Evolutionary conservation across 2,797 vertebrate genomes (phyloP).

Genomic region (Calcarius lapponicus): DNA sequence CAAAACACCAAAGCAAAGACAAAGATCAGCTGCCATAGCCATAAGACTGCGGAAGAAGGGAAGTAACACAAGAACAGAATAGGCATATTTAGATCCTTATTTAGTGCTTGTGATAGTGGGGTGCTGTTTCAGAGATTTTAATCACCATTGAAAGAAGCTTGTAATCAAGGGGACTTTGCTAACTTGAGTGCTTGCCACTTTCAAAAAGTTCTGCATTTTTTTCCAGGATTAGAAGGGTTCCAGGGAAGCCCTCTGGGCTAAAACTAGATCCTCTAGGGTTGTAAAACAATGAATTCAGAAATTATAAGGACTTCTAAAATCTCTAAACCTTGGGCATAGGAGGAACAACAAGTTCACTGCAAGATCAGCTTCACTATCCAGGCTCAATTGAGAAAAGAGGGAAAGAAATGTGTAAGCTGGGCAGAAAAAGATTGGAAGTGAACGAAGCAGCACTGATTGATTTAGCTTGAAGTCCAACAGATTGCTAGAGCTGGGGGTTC

Average conservation of each 20-base stretch:
- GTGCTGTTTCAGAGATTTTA: not conserved
- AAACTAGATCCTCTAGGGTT: not conserved
- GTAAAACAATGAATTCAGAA: not conserved
- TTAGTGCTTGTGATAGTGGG: not conserved
- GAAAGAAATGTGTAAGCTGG: not conserved
- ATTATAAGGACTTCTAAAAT: not conserved
- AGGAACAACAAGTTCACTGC: not conserved
- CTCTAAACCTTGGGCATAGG: not conserved
- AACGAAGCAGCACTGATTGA: not conserved
- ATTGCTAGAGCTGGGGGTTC: fast-evolving
- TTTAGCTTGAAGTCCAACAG: not conserved
- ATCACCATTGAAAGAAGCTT: not conserved
- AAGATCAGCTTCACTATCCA: not conserved
- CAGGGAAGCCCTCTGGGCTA: not conserved
- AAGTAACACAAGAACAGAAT: not conserved
- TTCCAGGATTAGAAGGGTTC: not conserved
- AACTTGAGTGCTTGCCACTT: not conserved
- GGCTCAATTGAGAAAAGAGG: not conserved
- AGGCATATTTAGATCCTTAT: not conserved
- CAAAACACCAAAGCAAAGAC: not conserved
- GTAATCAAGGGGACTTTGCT: not conserved
- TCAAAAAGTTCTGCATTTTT: not conserved
- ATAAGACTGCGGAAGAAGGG: not conserved
- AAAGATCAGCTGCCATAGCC: not conserved
- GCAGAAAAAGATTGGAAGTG: not conserved